Percentiles rank a stretch among this genome's conserved stretches.
These are phyloP conservation scores for Mobula hypostoma DNA, from an alignment of 2,113 vertebrate genomes.

Conservation along the genomic window DNA sequence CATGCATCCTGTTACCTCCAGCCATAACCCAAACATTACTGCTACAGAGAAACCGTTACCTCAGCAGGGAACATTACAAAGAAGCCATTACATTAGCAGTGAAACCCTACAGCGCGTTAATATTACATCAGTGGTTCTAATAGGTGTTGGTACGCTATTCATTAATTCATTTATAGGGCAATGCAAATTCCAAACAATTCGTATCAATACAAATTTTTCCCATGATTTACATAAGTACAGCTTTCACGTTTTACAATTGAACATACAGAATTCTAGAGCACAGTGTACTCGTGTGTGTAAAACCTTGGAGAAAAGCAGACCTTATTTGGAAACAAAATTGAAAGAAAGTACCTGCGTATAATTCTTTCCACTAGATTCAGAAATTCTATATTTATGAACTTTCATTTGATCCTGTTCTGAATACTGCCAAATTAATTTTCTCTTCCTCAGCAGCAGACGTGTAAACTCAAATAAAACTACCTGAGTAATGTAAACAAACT, in stretches of 20 bases:
- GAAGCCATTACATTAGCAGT: too few relatives aligned
- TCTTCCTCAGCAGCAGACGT: not conserved
- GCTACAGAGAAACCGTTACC: too few relatives aligned
- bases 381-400: not conserved
- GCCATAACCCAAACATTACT: too few relatives aligned
- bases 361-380: not conserved
- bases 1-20: too few relatives aligned
- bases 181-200: not conserved
- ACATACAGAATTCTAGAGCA: not conserved
- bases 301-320: not conserved
- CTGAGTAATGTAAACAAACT: not conserved
- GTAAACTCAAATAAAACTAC: not conserved
- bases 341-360: not conserved
- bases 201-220: not conserved
- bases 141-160: not conserved
- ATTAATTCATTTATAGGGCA: not conserved
- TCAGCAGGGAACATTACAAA: too few relatives aligned
- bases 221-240: not conserved
- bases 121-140: not conserved
- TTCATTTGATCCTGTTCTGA: not conserved
- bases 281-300: not conserved
- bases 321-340: not conserved
- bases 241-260: not conserved
- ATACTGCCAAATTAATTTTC: not conserved
- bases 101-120: too few relatives aligned